Conservation (phyloP, 2,113 vertebrate genomes). For the Odocoileus hemionus region DNA sequence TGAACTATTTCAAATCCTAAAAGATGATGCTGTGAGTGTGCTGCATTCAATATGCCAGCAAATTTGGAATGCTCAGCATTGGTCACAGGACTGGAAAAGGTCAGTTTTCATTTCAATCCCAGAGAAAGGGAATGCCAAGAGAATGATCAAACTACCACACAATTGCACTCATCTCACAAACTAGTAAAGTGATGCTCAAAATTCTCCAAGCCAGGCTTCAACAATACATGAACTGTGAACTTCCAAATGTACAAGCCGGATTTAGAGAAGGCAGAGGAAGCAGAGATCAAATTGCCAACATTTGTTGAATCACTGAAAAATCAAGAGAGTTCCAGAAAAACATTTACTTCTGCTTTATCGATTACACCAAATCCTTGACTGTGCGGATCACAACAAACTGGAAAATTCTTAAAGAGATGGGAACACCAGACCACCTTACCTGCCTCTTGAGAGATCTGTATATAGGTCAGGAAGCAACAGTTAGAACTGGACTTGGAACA, state of each 20-base stretch:
- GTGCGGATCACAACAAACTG: not conserved
- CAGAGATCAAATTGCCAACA: not conserved
- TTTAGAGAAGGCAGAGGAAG: not conserved
- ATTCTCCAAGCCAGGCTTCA: not conserved
- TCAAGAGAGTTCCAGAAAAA: not conserved
- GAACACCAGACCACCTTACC: not conserved
- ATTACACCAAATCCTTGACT: not conserved
- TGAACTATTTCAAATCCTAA: not conserved
- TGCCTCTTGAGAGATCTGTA: not conserved
- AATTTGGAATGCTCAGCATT: not conserved
- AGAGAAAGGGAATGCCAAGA: not conserved
- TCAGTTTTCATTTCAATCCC: not conserved
- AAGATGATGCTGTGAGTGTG: not conserved
- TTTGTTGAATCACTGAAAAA: fast-evolving
- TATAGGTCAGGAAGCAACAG: not conserved
- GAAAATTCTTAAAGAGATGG: not conserved
- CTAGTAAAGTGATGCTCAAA: not conserved
- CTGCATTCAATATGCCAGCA: not conserved
- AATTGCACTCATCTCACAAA: not conserved
- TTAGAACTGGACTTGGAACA: not conserved
- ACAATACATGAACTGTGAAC: not conserved
- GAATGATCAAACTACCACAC: not conserved
- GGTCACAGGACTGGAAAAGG: not conserved
- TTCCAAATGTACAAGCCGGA: not conserved
- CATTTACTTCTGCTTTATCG: not conserved